Conservation (phyloP, 2,113 vertebrate species). For the Rhizomys pruinosus region DNA sequence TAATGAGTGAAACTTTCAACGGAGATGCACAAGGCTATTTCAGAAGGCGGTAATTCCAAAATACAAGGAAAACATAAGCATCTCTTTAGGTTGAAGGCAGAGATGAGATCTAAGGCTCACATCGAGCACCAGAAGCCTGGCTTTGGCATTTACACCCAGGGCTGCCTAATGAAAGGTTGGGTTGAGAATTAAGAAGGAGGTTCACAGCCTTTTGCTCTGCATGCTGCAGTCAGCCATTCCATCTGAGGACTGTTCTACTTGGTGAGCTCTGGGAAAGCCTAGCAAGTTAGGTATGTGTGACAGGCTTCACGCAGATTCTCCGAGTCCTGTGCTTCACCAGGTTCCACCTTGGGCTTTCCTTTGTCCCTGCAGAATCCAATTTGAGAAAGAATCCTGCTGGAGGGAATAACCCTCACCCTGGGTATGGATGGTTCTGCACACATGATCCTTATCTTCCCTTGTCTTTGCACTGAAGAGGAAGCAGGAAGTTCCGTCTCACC, state of each 20-base stretch:
- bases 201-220: background rate
- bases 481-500: too few species aligned
- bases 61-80: background rate
- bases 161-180: background rate
- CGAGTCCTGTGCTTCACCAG: background rate
- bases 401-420: background rate
- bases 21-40: conserved; percentile 1
- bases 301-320: background rate
- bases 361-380: background rate
- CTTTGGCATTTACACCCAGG: background rate
- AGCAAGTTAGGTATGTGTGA: background rate
- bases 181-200: background rate
- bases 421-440: background rate
- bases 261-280: background rate
- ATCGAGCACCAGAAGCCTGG: background rate
- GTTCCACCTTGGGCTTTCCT: background rate
- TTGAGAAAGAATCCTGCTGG: background rate
- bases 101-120: background rate
- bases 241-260: background rate
- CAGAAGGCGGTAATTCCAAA: conserved; percentile 1
- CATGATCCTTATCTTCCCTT: too few species aligned
- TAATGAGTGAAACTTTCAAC: background rate
- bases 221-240: background rate
- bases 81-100: background rate
- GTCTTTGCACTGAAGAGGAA: background rate